These are phyloP conservation scores for Drosophila demipolita DNA, from an alignment of 2,888 invertebrate genomes.

Conservation along the genomic window DNA sequence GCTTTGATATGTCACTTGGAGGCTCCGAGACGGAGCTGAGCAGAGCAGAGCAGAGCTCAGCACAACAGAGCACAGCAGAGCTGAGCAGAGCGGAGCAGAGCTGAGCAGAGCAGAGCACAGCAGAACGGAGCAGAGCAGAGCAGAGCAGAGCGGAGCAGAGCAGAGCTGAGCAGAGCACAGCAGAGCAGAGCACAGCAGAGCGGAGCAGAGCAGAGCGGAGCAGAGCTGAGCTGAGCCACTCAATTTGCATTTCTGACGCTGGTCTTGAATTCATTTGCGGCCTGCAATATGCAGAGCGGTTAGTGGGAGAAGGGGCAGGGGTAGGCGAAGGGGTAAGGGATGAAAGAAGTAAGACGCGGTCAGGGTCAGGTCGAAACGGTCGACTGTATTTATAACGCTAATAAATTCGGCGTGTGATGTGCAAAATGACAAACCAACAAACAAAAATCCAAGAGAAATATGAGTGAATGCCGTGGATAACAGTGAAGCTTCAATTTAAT, in stretches of 20 bases:
- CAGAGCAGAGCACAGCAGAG: neutral
- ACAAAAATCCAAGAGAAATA: neutral
- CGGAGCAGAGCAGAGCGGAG: neutral
- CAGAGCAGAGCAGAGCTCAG: neutral
- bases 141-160: neutral
- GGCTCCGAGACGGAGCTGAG: conserved; percentile 6
- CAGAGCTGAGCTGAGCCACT: conserved; percentile 22
- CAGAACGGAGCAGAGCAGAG: neutral
- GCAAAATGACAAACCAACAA: neutral
- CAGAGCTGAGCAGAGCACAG: neutral
- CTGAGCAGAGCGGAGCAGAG: neutral
- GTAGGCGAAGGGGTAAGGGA: too few species aligned
- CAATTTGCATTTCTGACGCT: conserved; percentile 65
- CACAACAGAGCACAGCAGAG: too few species aligned
- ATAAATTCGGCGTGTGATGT: conserved; percentile 49
- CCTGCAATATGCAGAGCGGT: conserved; percentile 16
- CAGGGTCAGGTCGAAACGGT: conserved; percentile 23
- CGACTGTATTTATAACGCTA: conserved; percentile 46
- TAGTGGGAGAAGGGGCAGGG: too few species aligned
- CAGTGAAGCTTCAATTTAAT: conserved; percentile 5
- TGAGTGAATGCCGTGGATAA: neutral
- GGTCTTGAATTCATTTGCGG: conserved; percentile 5
- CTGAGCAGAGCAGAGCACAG: neutral
- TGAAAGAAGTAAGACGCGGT: conserved; percentile 2
- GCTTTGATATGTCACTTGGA: conserved; percentile 82